These are phyloP conservation scores for Thoracochromis brauschi DNA, from an alignment of 2,113 vertebrate species.

Conservation along the genomic window DNA sequence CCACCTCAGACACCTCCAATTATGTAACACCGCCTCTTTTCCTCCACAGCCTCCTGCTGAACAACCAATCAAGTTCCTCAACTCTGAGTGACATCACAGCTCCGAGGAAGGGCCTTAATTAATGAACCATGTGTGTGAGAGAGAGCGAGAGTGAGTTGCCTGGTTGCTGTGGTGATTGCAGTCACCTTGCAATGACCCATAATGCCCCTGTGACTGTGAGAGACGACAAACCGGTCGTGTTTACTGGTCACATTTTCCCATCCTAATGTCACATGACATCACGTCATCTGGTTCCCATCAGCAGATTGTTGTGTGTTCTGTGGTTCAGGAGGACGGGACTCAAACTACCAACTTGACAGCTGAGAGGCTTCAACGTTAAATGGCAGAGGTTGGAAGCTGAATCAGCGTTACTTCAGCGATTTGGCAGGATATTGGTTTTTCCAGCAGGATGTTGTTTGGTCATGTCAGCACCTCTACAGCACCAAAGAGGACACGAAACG, in stretches of 20 bases:
- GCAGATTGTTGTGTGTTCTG: neutral
- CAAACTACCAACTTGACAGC: neutral
- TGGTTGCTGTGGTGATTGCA: slow-evolving; percentile 16
- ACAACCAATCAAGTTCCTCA: neutral
- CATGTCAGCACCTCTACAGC: neutral
- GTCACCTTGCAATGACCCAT: slow-evolving; percentile 7
- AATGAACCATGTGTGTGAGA: neutral
- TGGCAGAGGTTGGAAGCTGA: neutral
- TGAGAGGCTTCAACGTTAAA: neutral
- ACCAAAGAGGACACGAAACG: neutral
- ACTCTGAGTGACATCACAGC: neutral
- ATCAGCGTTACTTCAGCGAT: neutral
- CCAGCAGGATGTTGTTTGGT: neutral
- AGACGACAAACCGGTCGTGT: neutral
- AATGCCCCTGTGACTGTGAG: slow-evolving; percentile 4
- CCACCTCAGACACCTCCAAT: neutral
- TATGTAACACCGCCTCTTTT: neutral
- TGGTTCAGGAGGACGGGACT: neutral
- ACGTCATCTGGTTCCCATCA: neutral
- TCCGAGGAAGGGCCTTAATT: neutral
- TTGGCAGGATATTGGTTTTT: neutral
- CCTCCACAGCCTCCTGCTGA: neutral
- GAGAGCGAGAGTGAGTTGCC: neutral
- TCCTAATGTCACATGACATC: neutral
- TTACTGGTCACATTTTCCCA: neutral